Evolutionary conservation across 2,888 invertebrate genomes (phyloP).

Genomic region (Sympetrum striolatum): DNA sequence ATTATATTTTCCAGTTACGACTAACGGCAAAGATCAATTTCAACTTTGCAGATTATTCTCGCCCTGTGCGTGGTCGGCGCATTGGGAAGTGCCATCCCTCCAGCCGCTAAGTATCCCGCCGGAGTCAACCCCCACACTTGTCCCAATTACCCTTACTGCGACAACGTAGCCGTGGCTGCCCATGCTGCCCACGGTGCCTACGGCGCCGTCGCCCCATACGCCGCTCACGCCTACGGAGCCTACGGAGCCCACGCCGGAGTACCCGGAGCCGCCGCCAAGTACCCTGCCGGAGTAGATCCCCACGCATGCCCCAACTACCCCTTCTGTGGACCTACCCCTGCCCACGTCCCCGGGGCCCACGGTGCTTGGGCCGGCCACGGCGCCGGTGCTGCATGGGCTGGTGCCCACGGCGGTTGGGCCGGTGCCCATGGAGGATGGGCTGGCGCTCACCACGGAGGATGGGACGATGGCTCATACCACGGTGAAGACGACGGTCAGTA

Average conservation of each 20-base stretch:
- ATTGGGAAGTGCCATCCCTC: not conserved
- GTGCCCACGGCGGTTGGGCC: not conserved
- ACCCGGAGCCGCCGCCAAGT: not conserved
- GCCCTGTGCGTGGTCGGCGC: slow-evolving; percentile 16
- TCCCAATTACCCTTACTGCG: slow-evolving; percentile 7
- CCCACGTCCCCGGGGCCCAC: not conserved
- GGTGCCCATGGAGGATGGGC: not conserved
- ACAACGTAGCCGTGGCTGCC: not conserved
- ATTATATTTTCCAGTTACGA: too few relatives aligned
- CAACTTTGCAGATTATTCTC: not conserved
- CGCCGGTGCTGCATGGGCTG: not conserved
- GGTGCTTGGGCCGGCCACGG: not conserved
- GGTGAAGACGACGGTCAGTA: not conserved
- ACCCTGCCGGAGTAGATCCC: slow-evolving; percentile 7
- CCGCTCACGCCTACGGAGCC: not conserved
- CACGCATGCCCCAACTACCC: slow-evolving; percentile 7
- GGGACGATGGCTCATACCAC: slow-evolving; percentile 25
- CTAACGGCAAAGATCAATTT: not conserved
- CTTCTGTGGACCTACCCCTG: slow-evolving; percentile 8
- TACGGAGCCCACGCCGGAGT: not conserved
- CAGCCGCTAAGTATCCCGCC: not conserved
- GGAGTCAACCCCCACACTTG: slow-evolving; percentile 16
- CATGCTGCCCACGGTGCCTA: not conserved
- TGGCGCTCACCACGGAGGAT: not conserved
- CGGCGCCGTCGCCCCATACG: not conserved